Evolutionary conservation across 1,140 invertebrate genomes (phyloP), one percentile per base, ranked within the genome.

Genomic region (Ganaspis sp.): DNA sequence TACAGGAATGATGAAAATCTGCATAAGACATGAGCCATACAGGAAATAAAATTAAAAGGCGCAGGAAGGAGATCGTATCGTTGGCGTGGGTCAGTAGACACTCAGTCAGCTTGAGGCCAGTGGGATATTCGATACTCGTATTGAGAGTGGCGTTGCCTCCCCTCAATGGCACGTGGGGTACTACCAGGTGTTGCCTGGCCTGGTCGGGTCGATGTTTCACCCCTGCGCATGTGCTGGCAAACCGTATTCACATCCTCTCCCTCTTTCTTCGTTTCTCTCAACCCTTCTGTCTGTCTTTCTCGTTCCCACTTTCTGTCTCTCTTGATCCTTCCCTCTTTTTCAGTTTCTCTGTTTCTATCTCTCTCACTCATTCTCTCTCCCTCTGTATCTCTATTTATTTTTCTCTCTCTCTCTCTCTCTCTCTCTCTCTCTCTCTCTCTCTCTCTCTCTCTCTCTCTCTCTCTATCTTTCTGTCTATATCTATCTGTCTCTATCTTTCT

Each of bases 141-240:
- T 76, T 75, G 73, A 76, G 79, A 79, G 80, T 85, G 84, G 82
- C 76, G 80, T 82, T 84, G 84, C 84, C 84, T 86, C 86, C 84
- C 86, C 82, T 83, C 81, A 81, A 76, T 82, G 87, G 84, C 88
- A 90, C 87, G 87, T 90, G 89, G 85, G 87, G 87, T 70, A 83
- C 84, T 86, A 85, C 89, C 88, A 90, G 87, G 88, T 90, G 89
- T 89, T 89, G 86, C 86, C 87, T 87, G 83, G 84, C 80, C 85
- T 81, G 77, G 76, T 82, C 83, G 87, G 86, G 86, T 90, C 89
- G 88, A 89, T 90, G 87, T 80, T 69, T 77, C 75, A 37, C 72
- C 49, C 53, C 54, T 40, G 84, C 86, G 88, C 88, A 89, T 83
- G 88, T 83, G 88, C 82, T 78, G 54, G 75, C 29, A 34, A n/a